A percentile compares a stretch with the other conserved stretches of the same genome.
Conservation (phyloP, 2,888 invertebrate species). For the Caenorhabditis virilis region DNA sequence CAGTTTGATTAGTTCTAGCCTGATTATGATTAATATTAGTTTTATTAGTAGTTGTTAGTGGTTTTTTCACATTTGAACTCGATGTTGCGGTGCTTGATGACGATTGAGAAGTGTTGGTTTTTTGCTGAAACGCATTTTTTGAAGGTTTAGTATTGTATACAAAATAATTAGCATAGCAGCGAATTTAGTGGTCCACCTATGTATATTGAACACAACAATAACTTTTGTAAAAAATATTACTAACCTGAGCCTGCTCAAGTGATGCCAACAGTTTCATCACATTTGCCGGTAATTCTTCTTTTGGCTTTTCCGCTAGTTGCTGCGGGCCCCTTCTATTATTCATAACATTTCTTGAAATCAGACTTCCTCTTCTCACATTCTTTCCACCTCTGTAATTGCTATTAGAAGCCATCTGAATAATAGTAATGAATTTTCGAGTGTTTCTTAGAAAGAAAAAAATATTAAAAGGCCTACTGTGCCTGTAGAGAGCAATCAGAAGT, state of each 20-base stretch:
- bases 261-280: constrained; percentile 10
- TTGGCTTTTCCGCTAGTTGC: not conserved
- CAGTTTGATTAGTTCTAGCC: not conserved
- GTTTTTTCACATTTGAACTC: not conserved
- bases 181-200: not conserved
- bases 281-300: constrained; percentile 1
- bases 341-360: not conserved
- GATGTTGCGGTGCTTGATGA: too few species aligned
- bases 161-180: too few species aligned
- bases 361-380: not conserved
- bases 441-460: not conserved
- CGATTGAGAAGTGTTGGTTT: too few species aligned
- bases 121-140: not conserved
- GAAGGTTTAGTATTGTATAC: too few species aligned
- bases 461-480: not conserved
- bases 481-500: too few species aligned
- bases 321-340: not conserved
- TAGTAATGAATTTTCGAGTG: not conserved
- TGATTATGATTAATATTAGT: not conserved
- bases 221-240: not conserved
- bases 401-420: not conserved
- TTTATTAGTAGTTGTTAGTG: not conserved
- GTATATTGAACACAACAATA: not conserved
- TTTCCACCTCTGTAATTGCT: not conserved
- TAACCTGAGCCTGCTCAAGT: constrained; percentile 8